Percentiles rank a stretch among this genome's conserved stretches.
These are phyloP conservation scores for Argyrosomus japonicus DNA, from an alignment of 2,113 vertebrate genomes.

Conservation along the genomic window DNA sequence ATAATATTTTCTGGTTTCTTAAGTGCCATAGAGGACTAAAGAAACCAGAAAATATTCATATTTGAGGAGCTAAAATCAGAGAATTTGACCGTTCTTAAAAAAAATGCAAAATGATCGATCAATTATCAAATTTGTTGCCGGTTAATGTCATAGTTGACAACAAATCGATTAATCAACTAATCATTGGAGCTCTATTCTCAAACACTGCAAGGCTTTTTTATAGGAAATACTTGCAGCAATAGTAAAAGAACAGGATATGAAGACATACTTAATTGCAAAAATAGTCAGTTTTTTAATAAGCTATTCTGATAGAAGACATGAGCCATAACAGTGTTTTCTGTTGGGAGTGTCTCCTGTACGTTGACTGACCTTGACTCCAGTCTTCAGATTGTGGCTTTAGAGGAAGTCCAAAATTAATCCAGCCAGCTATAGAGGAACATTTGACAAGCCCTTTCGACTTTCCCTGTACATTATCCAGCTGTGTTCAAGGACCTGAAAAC, in stretches of 20 bases:
- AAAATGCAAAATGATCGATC: too few relatives aligned
- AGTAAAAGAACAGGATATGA: neutral
- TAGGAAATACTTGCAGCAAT: neutral
- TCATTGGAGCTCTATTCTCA: too few relatives aligned
- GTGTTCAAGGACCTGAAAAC: constrained; percentile 52
- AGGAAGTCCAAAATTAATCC: constrained; percentile 48
- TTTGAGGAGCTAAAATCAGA: too few relatives aligned
- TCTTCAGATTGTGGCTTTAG: constrained; percentile 4
- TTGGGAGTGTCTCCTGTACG: constrained; percentile 6
- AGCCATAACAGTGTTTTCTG: neutral
- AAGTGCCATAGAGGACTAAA: too few relatives aligned
- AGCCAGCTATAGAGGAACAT: constrained; percentile 23
- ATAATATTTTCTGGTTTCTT: too few relatives aligned
- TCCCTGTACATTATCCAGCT: constrained; percentile 49
- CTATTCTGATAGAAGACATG: neutral
- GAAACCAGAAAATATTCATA: too few relatives aligned
- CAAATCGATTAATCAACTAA: too few relatives aligned
- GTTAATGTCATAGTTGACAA: too few relatives aligned
- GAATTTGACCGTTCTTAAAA: too few relatives aligned
- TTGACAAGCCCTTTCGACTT: constrained; percentile 27
- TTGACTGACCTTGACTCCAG: constrained; percentile 48
- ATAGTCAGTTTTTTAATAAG: neutral
- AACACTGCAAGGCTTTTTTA: neutral
- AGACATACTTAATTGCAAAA: neutral
- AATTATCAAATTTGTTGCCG: too few relatives aligned